Evolutionary conservation across 2,113 vertebrate species (phyloP).

Genomic region (Orthonyx spaldingii): DNA sequence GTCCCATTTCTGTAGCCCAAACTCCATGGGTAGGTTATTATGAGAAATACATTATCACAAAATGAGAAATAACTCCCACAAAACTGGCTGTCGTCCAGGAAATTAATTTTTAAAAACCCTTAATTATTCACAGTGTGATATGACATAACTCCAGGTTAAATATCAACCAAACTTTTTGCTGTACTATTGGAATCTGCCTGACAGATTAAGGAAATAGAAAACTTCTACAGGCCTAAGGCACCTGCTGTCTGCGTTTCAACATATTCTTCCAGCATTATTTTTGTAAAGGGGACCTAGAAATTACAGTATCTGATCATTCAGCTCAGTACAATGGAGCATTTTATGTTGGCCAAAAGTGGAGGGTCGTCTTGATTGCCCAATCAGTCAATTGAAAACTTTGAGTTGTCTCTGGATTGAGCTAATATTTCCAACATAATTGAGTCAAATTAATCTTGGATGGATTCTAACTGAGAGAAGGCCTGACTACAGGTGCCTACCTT

Average conservation of each 20-base stretch:
- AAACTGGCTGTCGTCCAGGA: not conserved
- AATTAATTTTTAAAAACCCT: not conserved
- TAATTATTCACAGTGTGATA: conserved; percentile 16
- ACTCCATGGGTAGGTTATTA: not conserved
- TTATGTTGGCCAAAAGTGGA: not conserved
- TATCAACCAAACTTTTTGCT: conserved; percentile 27
- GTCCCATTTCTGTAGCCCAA: not conserved
- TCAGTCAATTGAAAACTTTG: not conserved
- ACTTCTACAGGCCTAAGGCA: not conserved
- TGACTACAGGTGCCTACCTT: not conserved
- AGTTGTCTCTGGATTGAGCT: not conserved
- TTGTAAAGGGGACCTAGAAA: not conserved
- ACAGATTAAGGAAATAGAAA: not conserved
- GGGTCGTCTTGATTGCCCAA: not conserved
- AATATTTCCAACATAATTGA: not conserved
- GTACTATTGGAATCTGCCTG: not conserved
- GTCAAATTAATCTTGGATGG: not conserved
- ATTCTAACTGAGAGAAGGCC: not conserved
- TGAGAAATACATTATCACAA: not conserved
- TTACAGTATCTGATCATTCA: not conserved
- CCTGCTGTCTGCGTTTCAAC: not conserved
- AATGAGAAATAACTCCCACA: conserved; percentile 4
- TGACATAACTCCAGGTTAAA: conserved; percentile 45
- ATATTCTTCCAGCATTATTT: not conserved
- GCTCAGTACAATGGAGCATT: not conserved